Base-by-base conservation (phyloP, 92 coral and sea anemone species). In the Paramuricea clavata region DNA sequence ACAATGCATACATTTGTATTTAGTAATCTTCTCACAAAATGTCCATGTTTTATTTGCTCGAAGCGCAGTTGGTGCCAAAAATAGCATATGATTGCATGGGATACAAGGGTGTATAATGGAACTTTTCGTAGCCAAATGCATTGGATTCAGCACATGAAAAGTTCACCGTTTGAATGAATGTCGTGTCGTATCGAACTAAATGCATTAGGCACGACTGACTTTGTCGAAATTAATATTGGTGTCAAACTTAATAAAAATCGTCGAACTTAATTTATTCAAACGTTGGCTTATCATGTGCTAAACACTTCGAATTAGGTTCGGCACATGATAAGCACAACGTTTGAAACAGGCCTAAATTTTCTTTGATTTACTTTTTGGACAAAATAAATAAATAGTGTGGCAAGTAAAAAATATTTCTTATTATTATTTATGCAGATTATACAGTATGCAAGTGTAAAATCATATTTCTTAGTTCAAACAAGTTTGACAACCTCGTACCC, bases 241-340 rank as follows among this genome's bases (percentile, higher is more conserved):
- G 70, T 64, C 70, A 35, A 12, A 64, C 41, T 71, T n/a, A 71
- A 71, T 71, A 71, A 71, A n/a, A 39, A 34, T 22, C 1, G 77
- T 36, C 26, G 77, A 71, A 71, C 41, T 71, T 71, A 71, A 71
- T 36, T 71, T 12, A 17, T 71, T 71, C 81, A 81, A 25, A 81
- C 85, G 80, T 81, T 81, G 85, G 41, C 81, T 62, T 81, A 1
- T 81, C 85, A 81, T 81, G 85, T 22, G 41, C 80, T 17, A 5
- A 81, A 81, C 62, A 43, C n/a, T 13, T 1, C 17, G 36, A 19
- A 81, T 81, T 81, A 61, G 41, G 39, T 60, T 81, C 85, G 81
- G 81, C 80, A 61, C 85, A 62, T 81, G 85, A 60, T 6, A 81
- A 81, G 52, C 30, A 49, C 22, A 56, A 31, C 31, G 76, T 74